Percentiles rank a stretch among this genome's conserved stretches.
Evolutionary conservation across 37 sponge, comb jelly and placozoan genomes (phyloP).

Genomic region (Chondrosia reniformis): DNA sequence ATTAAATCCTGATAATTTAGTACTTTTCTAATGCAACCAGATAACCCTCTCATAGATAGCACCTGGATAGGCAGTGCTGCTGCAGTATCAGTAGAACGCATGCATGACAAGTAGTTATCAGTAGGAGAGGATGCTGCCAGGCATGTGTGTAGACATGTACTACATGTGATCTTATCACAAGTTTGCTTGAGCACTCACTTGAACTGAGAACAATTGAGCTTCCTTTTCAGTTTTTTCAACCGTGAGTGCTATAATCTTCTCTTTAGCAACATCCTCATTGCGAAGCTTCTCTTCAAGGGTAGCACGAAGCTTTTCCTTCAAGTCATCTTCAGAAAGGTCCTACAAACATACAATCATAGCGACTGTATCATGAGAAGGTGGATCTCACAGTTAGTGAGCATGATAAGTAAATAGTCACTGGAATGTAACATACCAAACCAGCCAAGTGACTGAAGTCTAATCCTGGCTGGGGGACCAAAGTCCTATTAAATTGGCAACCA

Average conservation of each 20-base stretch:
- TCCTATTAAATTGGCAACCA: too few relatives aligned
- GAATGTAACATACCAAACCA: too few relatives aligned
- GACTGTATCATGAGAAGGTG: neutral
- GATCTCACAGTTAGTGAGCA: too few relatives aligned
- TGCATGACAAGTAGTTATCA: neutral
- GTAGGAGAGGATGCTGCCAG: neutral
- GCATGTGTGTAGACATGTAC: neutral
- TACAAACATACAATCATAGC: neutral
- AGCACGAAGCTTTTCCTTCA: constrained; percentile 41
- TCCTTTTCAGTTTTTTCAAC: neutral
- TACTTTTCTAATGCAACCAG: too few relatives aligned
- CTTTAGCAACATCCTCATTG: constrained; percentile 48
- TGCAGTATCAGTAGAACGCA: neutral
- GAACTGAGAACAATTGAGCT: neutral
- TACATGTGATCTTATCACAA: neutral
- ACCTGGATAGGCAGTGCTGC: neutral
- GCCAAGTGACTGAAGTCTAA: too few relatives aligned
- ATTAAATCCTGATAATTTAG: too few relatives aligned
- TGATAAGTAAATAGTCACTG: too few relatives aligned
- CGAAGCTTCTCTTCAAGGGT: constrained; percentile 62
- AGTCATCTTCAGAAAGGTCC: constrained; percentile 54
- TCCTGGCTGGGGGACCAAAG: too few relatives aligned
- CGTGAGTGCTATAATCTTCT: neutral
- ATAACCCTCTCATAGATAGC: neutral
- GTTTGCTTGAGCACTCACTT: neutral